A percentile compares a stretch with the other conserved stretches of the same genome.
Evolutionary conservation across 1,140 invertebrate species (phyloP).

Genomic region (Drosophila ercepeae): DNA sequence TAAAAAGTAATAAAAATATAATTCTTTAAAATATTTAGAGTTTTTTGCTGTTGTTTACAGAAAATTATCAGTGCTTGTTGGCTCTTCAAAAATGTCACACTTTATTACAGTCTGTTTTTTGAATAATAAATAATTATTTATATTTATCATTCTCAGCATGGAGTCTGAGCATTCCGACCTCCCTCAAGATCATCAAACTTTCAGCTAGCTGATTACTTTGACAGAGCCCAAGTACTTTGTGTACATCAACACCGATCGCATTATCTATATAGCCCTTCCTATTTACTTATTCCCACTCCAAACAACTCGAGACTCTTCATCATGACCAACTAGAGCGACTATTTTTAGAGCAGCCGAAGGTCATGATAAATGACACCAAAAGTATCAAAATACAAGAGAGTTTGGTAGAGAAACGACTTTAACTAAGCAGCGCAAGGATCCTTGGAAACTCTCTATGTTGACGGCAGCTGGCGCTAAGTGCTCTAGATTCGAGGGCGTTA

Average conservation of each 20-base stretch:
- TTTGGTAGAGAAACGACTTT: slow-evolving; percentile 9
- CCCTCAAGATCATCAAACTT: slow-evolving; percentile 42
- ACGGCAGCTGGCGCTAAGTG: slow-evolving; percentile 77
- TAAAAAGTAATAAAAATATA: too few species aligned
- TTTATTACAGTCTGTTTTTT: neutral
- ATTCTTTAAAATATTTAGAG: too few species aligned
- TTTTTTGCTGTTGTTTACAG: neutral
- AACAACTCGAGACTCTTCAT: slow-evolving; percentile 23
- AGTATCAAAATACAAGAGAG: slow-evolving; percentile 69
- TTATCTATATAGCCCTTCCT: slow-evolving; percentile 39
- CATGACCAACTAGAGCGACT: slow-evolving; percentile 35
- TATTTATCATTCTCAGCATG: neutral
- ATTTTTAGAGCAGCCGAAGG: slow-evolving; percentile 67
- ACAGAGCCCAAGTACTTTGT: slow-evolving; percentile 27
- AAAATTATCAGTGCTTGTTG: neutral
- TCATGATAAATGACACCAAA: slow-evolving; percentile 78
- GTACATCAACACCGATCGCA: slow-evolving; percentile 53
- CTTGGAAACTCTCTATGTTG: slow-evolving; percentile 52
- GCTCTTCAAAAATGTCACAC: neutral
- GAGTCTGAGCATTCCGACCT: slow-evolving; percentile 11
- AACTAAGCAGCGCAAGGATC: slow-evolving; percentile 39
- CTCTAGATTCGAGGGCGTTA: slow-evolving; percentile 70
- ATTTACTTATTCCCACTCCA: slow-evolving; percentile 31
- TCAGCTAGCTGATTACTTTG: slow-evolving; percentile 46
- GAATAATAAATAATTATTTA: slow-evolving; percentile 25